Conservation (phyloP, 2,888 invertebrate genomes). For the Cataglyphis albicans region DNA sequence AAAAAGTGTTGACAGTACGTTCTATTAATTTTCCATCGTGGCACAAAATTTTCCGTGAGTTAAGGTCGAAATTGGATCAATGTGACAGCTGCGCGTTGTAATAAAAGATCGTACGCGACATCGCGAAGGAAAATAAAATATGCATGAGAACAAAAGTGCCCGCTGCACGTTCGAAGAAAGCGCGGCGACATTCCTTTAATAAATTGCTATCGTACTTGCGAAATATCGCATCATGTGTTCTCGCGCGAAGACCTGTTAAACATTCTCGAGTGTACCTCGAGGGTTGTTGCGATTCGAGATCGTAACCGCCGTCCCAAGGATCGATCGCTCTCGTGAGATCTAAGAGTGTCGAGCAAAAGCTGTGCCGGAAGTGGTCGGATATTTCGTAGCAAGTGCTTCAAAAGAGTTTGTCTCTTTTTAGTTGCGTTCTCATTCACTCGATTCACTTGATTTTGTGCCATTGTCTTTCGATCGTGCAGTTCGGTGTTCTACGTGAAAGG, state of each 20-base stretch:
- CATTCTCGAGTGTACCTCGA: constrained; percentile 22
- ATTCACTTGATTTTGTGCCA: constrained; percentile 63
- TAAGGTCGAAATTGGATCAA: constrained; percentile 25
- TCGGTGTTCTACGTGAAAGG: constrained; percentile 58
- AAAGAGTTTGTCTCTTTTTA: constrained; percentile 22
- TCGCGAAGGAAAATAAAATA: constrained; percentile 35
- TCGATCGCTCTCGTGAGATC: constrained; percentile 39
- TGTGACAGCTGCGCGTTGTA: constrained; percentile 13
- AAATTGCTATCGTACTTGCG: constrained; percentile 27
- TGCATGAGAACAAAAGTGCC: constrained; percentile 53
- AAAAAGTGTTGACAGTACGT: constrained; percentile 36
- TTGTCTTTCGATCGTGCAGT: constrained; percentile 56
- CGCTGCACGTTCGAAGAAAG: not conserved
- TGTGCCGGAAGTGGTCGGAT: constrained; percentile 40
- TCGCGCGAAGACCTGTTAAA: constrained; percentile 6
- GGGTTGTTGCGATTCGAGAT: constrained; percentile 31
- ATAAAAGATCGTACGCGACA: constrained; percentile 28
- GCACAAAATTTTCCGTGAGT: constrained; percentile 31
- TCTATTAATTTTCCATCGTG: constrained; percentile 41
- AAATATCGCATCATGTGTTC: not conserved
- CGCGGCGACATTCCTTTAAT: constrained; percentile 18
- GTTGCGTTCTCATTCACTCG: constrained; percentile 25
- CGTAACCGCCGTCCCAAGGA: constrained; percentile 21
- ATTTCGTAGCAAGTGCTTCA: constrained; percentile 37
- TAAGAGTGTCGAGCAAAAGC: constrained; percentile 40